phyloP scores from a whole-genome alignment of 2,888 invertebrate species.

The Gymnosoma rotundatum region DNA sequence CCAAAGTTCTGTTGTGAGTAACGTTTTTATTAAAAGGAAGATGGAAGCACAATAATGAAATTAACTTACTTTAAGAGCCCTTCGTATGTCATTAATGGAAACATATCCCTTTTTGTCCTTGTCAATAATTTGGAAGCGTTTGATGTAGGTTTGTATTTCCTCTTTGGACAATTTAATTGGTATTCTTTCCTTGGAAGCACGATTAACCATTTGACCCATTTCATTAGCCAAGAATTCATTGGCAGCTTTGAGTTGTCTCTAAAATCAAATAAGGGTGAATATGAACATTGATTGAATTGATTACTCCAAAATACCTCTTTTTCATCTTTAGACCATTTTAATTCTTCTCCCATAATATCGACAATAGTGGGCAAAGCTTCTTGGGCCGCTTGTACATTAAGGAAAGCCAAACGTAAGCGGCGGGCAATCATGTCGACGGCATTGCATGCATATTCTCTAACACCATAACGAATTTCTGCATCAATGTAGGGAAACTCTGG shows the following conservation, averaged over 20 bases:
- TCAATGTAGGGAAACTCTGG: conserved; percentile 99
- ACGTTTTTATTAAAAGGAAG: background rate
- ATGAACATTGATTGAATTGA: conserved; percentile 11
- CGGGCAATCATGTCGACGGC: conserved; percentile 98
- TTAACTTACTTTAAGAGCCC: conserved; percentile 93
- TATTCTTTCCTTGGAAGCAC: conserved; percentile 92
- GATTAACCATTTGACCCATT: conserved; percentile 98
- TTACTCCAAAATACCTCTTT: conserved; percentile 84
- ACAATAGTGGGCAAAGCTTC: conserved; percentile 96
- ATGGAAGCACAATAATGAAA: too few species aligned
- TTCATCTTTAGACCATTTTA: conserved; percentile 93
- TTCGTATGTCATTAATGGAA: conserved; percentile 97
- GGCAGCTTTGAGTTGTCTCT: conserved; percentile 92
- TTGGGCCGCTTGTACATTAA: conserved; percentile 98
- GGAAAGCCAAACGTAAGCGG: conserved; percentile 95
- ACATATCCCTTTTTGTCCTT: conserved; percentile 98
- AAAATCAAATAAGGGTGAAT: conserved; percentile 68
- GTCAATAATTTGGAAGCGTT: conserved; percentile 97
- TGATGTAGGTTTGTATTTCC: conserved; percentile 96
- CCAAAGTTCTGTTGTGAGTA: conserved; percentile 86
- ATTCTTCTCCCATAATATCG: conserved; percentile 98
- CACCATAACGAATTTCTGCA: conserved; percentile 96
- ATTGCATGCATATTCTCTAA: conserved; percentile 97
- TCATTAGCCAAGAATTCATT: conserved; percentile 94
- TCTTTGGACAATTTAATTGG: conserved; percentile 96